Percentiles rank a stretch among this genome's conserved stretches.
Conservation (phyloP, 2,797 vertebrate genomes). For the Eulemur coronatus region DNA sequence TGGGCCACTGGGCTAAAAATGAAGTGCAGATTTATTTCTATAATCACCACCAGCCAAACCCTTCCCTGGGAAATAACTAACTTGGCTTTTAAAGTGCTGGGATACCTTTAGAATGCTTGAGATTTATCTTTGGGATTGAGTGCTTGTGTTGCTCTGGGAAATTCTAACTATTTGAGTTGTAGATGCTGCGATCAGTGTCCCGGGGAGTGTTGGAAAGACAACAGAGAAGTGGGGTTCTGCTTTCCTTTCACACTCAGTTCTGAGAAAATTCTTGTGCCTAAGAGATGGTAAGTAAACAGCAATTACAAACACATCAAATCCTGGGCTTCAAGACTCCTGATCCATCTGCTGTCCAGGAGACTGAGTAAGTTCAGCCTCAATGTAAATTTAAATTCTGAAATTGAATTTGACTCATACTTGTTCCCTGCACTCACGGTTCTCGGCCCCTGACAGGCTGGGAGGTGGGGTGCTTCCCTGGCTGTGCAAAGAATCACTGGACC, state of each 20-base stretch:
- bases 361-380: not conserved
- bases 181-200: slow-evolving; percentile 41
- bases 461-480: not conserved
- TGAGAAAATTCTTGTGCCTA: slow-evolving; percentile 56
- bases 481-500: not conserved
- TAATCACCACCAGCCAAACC: slow-evolving; percentile 80
- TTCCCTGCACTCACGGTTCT: not conserved
- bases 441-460: not conserved
- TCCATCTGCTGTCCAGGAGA: slow-evolving; percentile 19
- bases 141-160: slow-evolving; percentile 70
- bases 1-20: slow-evolving; percentile 79
- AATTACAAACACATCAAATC: slow-evolving; percentile 48
- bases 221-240: not conserved
- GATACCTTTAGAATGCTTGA: slow-evolving; percentile 77
- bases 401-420: not conserved
- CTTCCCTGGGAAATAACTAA: slow-evolving; percentile 76
- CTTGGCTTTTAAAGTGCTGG: slow-evolving; percentile 69
- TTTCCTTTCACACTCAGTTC: not conserved
- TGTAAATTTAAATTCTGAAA: slow-evolving; percentile 54
- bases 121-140: slow-evolving; percentile 77
- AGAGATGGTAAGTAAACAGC: slow-evolving; percentile 58
- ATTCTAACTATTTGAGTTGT: slow-evolving; percentile 74
- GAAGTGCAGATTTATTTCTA: slow-evolving; percentile 79
- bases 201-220: slow-evolving; percentile 41
- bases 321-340: not conserved